Evolutionary conservation across 2,113 vertebrate genomes (phyloP).

Genomic region (Neolamprologus hecqui): DNA sequence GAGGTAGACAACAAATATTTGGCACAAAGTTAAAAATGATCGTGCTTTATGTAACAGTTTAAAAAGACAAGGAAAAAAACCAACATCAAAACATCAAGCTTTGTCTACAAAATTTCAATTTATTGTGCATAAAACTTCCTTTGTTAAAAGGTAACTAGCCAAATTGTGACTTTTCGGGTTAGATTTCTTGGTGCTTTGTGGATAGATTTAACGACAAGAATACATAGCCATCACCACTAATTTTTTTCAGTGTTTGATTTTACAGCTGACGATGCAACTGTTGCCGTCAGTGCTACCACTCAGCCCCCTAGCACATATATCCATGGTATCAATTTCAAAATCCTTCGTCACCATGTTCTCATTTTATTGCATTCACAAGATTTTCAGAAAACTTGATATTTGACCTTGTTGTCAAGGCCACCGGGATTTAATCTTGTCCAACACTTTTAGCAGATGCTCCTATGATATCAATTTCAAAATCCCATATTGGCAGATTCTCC

Average conservation of each 20-base stretch:
- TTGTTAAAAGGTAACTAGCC: not conserved
- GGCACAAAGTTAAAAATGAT: not conserved
- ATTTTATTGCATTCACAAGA: not conserved
- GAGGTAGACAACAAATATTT: not conserved
- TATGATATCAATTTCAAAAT: not conserved
- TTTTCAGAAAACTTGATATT: not conserved
- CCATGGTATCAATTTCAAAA: not conserved
- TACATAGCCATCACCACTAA: not conserved
- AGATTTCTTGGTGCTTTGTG: not conserved
- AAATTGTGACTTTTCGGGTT: not conserved
- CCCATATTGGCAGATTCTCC: not conserved
- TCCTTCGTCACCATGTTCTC: not conserved
- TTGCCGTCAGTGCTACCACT: not conserved
- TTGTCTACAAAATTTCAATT: not conserved
- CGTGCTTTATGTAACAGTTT: not conserved
- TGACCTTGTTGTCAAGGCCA: not conserved
- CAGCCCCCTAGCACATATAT: not conserved
- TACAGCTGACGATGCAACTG: not conserved
- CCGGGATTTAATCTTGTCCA: not conserved
- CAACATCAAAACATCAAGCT: not conserved
- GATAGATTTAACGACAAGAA: not conserved
- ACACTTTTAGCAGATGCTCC: not conserved
- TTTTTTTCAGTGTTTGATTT: not conserved
- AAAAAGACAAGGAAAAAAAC: not conserved
- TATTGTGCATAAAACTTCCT: not conserved